A percentile compares a stretch with the other conserved stretches of the same genome.
phyloP scores from a whole-genome alignment of 2,113 vertebrate species.

The Callocephalon fimbriatum region DNA sequence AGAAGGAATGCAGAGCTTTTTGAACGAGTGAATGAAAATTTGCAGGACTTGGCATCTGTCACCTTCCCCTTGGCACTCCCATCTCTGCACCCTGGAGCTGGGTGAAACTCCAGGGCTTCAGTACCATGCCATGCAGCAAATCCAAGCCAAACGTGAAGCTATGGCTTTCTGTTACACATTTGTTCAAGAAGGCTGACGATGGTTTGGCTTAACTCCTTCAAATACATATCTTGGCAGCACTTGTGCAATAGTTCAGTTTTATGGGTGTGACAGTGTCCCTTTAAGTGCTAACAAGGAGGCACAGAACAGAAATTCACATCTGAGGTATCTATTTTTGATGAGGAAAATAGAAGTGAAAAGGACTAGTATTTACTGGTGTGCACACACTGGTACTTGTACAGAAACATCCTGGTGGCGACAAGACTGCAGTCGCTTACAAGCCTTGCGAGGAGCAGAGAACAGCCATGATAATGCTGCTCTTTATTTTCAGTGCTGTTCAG shows the following conservation, averaged over 20 bases:
- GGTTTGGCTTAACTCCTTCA: not conserved
- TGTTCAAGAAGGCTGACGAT: not conserved
- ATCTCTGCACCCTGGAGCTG: not conserved
- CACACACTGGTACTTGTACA: constrained; percentile 67
- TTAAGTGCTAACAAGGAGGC: constrained; percentile 28
- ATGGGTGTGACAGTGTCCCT: not conserved
- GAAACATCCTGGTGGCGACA: constrained; percentile 76
- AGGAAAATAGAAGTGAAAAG: constrained; percentile 67
- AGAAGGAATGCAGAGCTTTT: not conserved
- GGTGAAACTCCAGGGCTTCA: not conserved
- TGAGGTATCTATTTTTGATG: constrained; percentile 46
- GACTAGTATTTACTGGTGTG: constrained; percentile 59
- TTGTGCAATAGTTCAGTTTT: not conserved
- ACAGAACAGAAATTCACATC: constrained; percentile 53
- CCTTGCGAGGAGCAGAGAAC: constrained; percentile 51
- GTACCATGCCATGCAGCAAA: not conserved
- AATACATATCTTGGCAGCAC: not conserved
- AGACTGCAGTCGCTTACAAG: constrained; percentile 64
- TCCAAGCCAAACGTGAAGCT: not conserved
- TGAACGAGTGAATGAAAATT: not conserved
- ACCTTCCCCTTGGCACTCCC: not conserved
- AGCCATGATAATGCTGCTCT: constrained; percentile 71
- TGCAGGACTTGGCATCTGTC: not conserved
- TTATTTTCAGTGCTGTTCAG: constrained; percentile 63
- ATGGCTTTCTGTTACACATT: not conserved